These are phyloP conservation scores for Sipha flava DNA, from an alignment of 1,140 invertebrate species.

Conservation along the genomic window DNA sequence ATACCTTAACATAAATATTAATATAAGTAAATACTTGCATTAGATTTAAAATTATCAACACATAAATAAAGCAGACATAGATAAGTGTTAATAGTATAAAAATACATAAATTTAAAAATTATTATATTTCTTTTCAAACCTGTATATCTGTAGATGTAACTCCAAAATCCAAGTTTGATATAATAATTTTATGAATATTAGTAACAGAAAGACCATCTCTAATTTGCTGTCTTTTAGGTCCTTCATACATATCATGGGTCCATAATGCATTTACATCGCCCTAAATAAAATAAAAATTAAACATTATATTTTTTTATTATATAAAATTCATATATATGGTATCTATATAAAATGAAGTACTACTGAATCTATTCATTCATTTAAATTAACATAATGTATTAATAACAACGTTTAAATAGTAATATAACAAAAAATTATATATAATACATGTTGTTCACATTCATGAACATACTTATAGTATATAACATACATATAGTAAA, in stretches of 20 bases:
- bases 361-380: too few relatives aligned
- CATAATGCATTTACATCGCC: constrained; percentile 86
- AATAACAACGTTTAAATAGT: too few relatives aligned
- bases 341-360: too few relatives aligned
- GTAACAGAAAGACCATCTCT: constrained; percentile 48
- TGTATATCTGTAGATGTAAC: constrained; percentile 93
- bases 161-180: constrained; percentile 93
- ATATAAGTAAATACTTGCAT: not conserved
- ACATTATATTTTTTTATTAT: too few relatives aligned
- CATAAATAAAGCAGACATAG: not conserved
- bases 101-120: not conserved
- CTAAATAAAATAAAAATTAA: constrained; percentile 48
- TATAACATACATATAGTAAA: too few relatives aligned
- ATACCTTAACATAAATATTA: not conserved
- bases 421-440: too few relatives aligned
- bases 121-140: constrained; percentile 44
- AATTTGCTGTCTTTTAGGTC: constrained; percentile 42
- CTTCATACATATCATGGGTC: constrained; percentile 92
- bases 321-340: too few relatives aligned
- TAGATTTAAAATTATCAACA: not conserved
- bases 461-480: too few relatives aligned
- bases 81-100: not conserved
- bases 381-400: too few relatives aligned
- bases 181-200: constrained; percentile 72
- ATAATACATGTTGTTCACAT: too few relatives aligned